phyloP scores from a whole-genome alignment of 2,113 vertebrate species.

The Capreolus pygargus region DNA sequence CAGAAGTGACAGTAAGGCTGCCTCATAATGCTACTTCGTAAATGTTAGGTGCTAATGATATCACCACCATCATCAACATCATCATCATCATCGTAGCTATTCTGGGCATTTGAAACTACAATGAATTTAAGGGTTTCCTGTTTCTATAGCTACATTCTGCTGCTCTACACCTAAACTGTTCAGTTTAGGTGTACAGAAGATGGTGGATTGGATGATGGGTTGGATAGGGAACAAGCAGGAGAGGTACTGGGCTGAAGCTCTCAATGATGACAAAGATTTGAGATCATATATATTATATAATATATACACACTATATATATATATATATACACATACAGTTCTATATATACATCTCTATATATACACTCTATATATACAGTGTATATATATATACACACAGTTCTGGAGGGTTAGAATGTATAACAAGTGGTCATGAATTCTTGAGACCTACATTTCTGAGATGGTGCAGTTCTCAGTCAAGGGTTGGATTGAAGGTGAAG shows the following conservation, averaged over 20 bases:
- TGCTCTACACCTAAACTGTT: not conserved
- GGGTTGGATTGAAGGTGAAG: not conserved
- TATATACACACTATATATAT: not conserved
- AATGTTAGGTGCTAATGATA: not conserved
- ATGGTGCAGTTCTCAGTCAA: not conserved
- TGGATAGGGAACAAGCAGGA: not conserved
- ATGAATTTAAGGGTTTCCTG: not conserved
- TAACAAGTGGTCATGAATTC: not conserved
- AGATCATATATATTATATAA: not conserved
- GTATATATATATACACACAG: not conserved
- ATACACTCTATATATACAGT: not conserved
- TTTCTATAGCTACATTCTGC: not conserved
- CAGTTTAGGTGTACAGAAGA: not conserved
- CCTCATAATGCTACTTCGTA: not conserved
- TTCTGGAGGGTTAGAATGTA: not conserved
- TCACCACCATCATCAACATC: not conserved
- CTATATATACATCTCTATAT: not conserved
- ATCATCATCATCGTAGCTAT: not conserved
- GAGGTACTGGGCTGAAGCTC: not conserved
- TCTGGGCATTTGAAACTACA: not conserved
- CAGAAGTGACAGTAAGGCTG: not conserved
- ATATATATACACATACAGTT: not conserved
- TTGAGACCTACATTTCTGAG: not conserved
- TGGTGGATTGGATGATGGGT: not conserved
- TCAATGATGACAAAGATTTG: not conserved